Base-by-base conservation (phyloP, 1,140 invertebrate genomes). In the Neodiprion lecontei region DNA sequence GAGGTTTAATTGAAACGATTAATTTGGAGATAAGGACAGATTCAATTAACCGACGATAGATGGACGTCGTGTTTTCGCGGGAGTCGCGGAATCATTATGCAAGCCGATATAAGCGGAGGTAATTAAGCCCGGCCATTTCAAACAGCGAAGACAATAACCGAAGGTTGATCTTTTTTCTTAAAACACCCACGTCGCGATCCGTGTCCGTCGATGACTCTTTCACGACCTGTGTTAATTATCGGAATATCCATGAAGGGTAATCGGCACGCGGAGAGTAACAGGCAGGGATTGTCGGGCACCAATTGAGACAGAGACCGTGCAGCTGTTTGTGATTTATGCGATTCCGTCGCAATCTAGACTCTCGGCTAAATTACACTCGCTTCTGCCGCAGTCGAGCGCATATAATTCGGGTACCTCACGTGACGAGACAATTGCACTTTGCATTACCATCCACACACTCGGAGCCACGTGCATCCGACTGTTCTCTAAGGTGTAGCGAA, bases 21-120 rank as follows among this genome's bases (percentile, higher is more conserved):
- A 61, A 61, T 61, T 61, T 61, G 53, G n/a, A 61, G 53, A 61
- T 61, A 61, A 9, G 53, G n/a, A 61, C 28, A 40, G n/a, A 61
- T 61, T 61, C n/a, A 61, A 61, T 61, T 61, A 61, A 61, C 53
- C 9, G 53, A 12, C 28, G 28, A 40, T 40, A 5, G 28, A 40
- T 40, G 28, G 0, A 5, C 28, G 28, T 9, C 11, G 53, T 61
- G 53, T 61, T 61, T 61, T 61, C 53, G 53, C 53, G 53, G 11
- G 3, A 61, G 53, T 61, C 7, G 11, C 28, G 28, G 5, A 40
- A 40, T 40, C 28, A 40, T 40, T 40, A 40, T 5, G 28, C 28
- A 17, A 8, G 9, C 53, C 53, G 53, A 4, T 61, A 17, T 12
- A 14, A 40, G n/a, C 53, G n/a, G 53, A 61, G 53, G 5, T 17